phyloP scores from a whole-genome alignment of 2,888 invertebrate genomes.

The Diaprepes abbreviatus region DNA sequence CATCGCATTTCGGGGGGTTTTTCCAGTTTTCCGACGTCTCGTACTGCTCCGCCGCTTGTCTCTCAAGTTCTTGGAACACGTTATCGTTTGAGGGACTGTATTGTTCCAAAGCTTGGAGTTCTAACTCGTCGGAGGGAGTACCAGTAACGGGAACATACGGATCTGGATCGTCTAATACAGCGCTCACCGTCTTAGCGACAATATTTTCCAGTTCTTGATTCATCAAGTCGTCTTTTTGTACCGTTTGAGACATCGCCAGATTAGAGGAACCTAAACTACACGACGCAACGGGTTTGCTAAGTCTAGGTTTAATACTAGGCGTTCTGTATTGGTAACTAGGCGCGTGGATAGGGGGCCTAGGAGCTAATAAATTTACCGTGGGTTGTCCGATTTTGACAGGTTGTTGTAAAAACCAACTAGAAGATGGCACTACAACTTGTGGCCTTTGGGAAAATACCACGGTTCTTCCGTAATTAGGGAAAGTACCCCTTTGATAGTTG shows the following conservation, averaged over 20 bases:
- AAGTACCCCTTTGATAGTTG: constrained; percentile 23
- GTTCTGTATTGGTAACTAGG: constrained; percentile 21
- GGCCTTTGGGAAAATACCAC: constrained; percentile 34
- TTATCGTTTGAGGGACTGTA: constrained; percentile 71
- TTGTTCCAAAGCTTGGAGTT: constrained; percentile 74
- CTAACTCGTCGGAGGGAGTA: constrained; percentile 69
- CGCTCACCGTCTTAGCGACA: constrained; percentile 52
- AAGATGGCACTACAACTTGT: constrained; percentile 32
- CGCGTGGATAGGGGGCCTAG: constrained; percentile 8
- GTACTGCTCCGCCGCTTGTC: constrained; percentile 78
- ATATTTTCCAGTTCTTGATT: constrained; percentile 53
- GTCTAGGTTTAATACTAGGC: constrained; percentile 11
- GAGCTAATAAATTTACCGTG: constrained; percentile 23
- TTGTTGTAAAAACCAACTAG: constrained; percentile 34
- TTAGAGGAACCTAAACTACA: constrained; percentile 1
- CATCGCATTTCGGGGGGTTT: constrained; percentile 42
- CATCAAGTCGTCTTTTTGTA: constrained; percentile 4
- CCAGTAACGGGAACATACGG: constrained; percentile 55
- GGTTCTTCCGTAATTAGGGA: constrained; percentile 28
- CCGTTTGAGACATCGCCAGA: background rate
- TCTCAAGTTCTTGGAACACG: constrained; percentile 75
- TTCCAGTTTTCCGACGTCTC: constrained; percentile 59
- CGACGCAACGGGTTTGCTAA: background rate
- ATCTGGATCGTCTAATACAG: constrained; percentile 56
- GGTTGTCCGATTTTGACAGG: constrained; percentile 19